Evolutionary conservation across 2,888 invertebrate genomes (phyloP).

Genomic region (Andrena dorsata): DNA sequence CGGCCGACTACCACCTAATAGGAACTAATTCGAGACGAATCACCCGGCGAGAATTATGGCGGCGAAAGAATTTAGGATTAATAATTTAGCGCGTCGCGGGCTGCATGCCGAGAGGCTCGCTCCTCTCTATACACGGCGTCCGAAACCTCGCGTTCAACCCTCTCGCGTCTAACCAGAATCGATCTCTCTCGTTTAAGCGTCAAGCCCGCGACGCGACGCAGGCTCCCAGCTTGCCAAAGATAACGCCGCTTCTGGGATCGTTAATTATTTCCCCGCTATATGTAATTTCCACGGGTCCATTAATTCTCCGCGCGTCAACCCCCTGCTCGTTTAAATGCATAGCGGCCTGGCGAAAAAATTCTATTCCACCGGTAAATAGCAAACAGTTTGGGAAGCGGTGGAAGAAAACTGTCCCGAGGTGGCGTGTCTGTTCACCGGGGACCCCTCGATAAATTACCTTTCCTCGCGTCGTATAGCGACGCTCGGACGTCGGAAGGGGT

Average conservation of each 20-base stretch:
- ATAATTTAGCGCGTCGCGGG: conserved; percentile 71
- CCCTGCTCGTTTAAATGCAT: conserved; percentile 14
- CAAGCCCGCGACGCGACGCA: neutral
- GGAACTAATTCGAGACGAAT: conserved; percentile 75
- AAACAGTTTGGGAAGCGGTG: neutral
- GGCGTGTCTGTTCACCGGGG: neutral
- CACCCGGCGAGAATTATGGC: conserved; percentile 68
- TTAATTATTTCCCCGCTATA: conserved; percentile 26
- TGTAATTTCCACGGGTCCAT: conserved; percentile 13
- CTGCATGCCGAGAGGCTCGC: conserved; percentile 51
- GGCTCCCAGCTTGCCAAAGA: neutral
- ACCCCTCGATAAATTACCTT: neutral
- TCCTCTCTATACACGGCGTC: conserved; percentile 26
- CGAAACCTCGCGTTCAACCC: conserved; percentile 9
- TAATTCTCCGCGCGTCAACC: conserved; percentile 8
- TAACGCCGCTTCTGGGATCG: conserved; percentile 3
- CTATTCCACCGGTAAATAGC: conserved; percentile 4
- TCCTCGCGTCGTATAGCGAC: neutral
- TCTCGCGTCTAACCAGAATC: neutral
- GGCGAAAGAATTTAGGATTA: conserved; percentile 74
- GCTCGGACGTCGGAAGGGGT: too few species aligned
- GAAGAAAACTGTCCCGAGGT: neutral
- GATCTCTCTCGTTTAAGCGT: neutral
- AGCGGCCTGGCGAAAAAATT: neutral
- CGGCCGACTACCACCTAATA: conserved; percentile 65